Evolutionary conservation across 2,888 invertebrate species (phyloP).

Genomic region (Dendrolimus pini): DNA sequence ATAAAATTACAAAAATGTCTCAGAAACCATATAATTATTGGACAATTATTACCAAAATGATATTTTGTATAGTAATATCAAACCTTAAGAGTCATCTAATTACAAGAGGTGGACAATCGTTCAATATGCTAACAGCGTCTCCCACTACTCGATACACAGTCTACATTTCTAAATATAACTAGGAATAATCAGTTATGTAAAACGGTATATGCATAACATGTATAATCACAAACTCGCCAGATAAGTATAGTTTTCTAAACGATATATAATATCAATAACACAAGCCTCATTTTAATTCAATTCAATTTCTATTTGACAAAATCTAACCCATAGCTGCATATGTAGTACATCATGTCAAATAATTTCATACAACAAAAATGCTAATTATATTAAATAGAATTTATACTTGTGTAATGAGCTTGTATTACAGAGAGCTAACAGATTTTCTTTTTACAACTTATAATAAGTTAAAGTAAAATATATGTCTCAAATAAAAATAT

Average conservation of each 20-base stretch:
- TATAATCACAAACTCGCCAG: not conserved
- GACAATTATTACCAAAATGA: conserved; percentile 50
- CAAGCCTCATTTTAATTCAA: not conserved
- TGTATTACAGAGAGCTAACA: conserved; percentile 56
- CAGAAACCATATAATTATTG: conserved; percentile 56
- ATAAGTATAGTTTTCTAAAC: not conserved
- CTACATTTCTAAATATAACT: conserved; percentile 63
- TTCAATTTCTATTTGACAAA: not conserved
- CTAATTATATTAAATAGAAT: not conserved
- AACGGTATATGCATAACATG: not conserved
- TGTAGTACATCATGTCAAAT: not conserved
- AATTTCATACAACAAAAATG: conserved; percentile 1
- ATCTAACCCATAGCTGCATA: not conserved
- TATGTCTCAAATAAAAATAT: conserved; percentile 36
- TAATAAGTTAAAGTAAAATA: conserved; percentile 48
- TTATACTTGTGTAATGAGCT: conserved; percentile 26
- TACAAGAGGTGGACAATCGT: conserved; percentile 47
- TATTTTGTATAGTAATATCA: conserved; percentile 64
- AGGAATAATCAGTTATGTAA: conserved; percentile 7
- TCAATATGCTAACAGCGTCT: conserved; percentile 41
- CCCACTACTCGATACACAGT: conserved; percentile 53
- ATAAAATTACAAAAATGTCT: conserved; percentile 74
- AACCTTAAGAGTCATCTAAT: conserved; percentile 53
- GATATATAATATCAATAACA: not conserved
- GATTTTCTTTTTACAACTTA: conserved; percentile 69